These are phyloP conservation scores for Aurelia aurita DNA, from an alignment of 30 jellyfish, hydroid and myxozoan genomes.

Conservation along the genomic window DNA sequence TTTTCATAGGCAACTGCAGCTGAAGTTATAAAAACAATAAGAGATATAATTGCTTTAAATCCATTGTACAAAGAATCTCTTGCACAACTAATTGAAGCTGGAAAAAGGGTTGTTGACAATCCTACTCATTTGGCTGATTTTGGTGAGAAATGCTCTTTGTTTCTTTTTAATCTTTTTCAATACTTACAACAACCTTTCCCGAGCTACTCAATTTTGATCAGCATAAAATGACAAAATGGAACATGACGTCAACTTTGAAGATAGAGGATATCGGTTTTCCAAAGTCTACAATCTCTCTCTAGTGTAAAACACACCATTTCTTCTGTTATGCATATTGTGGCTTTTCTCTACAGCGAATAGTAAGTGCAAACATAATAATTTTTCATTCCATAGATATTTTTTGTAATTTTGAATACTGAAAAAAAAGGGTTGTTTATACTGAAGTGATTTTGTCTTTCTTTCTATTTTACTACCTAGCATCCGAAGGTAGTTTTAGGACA, in stretches of 20 bases:
- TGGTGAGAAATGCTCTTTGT: constrained; percentile 51
- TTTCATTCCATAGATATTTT: no score
- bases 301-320: no score
- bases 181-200: not conserved
- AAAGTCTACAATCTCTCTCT: not conserved
- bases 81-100: constrained; percentile 94
- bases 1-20: constrained; percentile 87
- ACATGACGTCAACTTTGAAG: no score
- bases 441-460: no score
- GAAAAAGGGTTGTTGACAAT: constrained; percentile 93
- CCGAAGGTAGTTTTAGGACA: no score
- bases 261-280: not conserved
- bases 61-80: constrained; percentile 91
- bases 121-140: constrained; percentile 95
- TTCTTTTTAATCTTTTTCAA: not conserved
- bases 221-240: no score
- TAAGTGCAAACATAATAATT: no score
- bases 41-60: constrained; percentile 92
- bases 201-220: not conserved
- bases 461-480: no score
- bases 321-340: no score
- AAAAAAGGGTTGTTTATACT: no score
- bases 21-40: constrained; percentile 89
- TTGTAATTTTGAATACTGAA: no score
- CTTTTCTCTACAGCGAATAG: no score